Percentiles rank a stretch among this genome's conserved stretches.
Evolutionary conservation across 2,888 invertebrate genomes (phyloP).

Genomic region (Acanthopleura granulata): DNA sequence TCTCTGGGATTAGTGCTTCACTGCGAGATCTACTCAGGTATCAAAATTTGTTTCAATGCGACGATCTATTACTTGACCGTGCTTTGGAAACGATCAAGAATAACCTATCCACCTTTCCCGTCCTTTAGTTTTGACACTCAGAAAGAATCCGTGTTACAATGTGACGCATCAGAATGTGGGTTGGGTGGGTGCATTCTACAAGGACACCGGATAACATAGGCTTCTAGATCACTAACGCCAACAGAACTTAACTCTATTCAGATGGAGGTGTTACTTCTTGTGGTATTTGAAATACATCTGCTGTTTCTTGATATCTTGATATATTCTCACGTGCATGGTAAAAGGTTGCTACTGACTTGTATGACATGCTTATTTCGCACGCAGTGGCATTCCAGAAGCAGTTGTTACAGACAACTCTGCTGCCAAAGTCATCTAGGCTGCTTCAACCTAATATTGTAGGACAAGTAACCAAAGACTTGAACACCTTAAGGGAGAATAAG

Average conservation of each 20-base stretch:
- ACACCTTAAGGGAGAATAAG: too few species aligned
- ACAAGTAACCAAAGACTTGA: too few species aligned
- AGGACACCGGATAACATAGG: background rate
- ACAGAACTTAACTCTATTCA: background rate
- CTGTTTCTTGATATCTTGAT: too few species aligned
- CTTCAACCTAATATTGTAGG: too few species aligned
- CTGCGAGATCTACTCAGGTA: conserved; percentile 22
- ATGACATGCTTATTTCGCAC: too few species aligned
- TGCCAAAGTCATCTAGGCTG: too few species aligned
- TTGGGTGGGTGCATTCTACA: conserved; percentile 24
- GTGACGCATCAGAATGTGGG: conserved; percentile 28
- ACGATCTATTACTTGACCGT: conserved; percentile 21
- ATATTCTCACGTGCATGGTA: too few species aligned
- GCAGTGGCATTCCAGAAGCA: too few species aligned
- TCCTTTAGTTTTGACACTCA: conserved; percentile 29
- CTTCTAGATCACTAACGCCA: too few species aligned
- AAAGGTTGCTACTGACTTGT: too few species aligned
- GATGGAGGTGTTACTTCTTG: background rate
- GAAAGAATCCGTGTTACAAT: conserved; percentile 22
- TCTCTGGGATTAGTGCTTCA: conserved; percentile 28
- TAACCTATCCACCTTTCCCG: conserved; percentile 24
- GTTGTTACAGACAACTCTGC: too few species aligned
- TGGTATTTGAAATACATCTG: conserved; percentile 19
- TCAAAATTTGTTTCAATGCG: conserved; percentile 25
- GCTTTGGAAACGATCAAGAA: conserved; percentile 15